A percentile compares a stretch with the other conserved stretches of the same genome.
phyloP scores from a whole-genome alignment of 2,888 invertebrate genomes.

The Cryptus armator region DNA sequence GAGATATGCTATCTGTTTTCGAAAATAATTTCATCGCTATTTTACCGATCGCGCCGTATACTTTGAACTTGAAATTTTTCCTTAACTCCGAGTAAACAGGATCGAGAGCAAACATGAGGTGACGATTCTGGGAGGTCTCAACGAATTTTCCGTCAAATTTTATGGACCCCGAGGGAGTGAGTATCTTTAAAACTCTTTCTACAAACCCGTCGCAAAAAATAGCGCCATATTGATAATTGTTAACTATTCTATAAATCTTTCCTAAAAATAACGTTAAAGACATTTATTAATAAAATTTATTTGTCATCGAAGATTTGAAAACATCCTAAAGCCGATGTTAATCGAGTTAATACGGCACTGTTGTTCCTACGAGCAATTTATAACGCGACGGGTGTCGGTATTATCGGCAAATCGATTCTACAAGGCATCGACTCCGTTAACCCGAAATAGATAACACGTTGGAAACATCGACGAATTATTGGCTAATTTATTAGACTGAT shows the following conservation, averaged over 20 bases:
- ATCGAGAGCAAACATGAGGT: constrained; percentile 99
- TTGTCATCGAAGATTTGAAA: background rate
- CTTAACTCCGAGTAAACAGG: constrained; percentile 83
- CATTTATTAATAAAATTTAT: background rate
- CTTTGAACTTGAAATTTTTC: constrained; percentile 63
- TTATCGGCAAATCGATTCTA: constrained; percentile 34
- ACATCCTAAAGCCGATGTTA: background rate
- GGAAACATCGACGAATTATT: background rate
- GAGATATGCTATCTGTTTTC: too few species aligned
- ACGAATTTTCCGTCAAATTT: constrained; percentile 99
- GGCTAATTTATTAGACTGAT: constrained; percentile 1
- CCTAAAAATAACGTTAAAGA: background rate
- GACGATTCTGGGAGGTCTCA: constrained; percentile 98
- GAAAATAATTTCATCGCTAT: too few species aligned
- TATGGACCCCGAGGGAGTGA: constrained; percentile 98
- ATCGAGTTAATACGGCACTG: background rate
- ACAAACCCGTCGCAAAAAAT: background rate
- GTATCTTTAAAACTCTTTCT: constrained; percentile 82
- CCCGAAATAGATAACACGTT: constrained; percentile 37
- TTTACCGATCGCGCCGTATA: too few species aligned
- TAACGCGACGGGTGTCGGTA: constrained; percentile 6
- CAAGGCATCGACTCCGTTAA: background rate
- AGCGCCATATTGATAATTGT: too few species aligned
- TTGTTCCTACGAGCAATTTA: background rate
- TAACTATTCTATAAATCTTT: background rate